A percentile compares a stretch with the other conserved stretches of the same genome.
Conservation (phyloP, 2,113 vertebrate genomes). For the Pardalotus punctatus region DNA sequence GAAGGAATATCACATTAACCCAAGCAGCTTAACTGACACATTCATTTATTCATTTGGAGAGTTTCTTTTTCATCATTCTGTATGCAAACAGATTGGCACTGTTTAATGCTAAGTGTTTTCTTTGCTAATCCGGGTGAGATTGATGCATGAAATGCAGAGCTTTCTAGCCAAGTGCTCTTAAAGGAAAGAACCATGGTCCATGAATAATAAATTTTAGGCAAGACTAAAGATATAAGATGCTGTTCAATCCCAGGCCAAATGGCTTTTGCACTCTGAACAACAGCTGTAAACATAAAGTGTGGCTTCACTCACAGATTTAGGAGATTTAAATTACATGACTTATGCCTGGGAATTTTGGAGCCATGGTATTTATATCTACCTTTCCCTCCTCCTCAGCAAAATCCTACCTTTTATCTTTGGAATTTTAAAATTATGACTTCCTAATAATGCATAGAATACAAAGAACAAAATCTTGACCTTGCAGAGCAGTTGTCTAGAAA, state of each 20-base stretch:
- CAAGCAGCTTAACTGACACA: background rate
- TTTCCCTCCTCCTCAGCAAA: background rate
- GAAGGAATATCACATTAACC: background rate
- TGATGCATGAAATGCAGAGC: conserved; percentile 51
- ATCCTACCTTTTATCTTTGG: conserved; percentile 8
- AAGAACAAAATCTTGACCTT: conserved; percentile 9
- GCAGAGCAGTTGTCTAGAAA: background rate
- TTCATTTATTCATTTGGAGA: background rate
- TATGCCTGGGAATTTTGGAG: conserved; percentile 35
- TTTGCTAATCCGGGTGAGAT: conserved; percentile 58
- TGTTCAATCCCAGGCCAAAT: background rate
- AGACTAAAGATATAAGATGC: conserved; percentile 41
- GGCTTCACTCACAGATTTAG: background rate
- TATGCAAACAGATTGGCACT: conserved; percentile 37
- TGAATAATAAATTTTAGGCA: conserved; percentile 66
- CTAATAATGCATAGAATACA: background rate
- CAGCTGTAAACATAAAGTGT: conserved; percentile 41
- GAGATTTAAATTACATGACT: conserved; percentile 36
- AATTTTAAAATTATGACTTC: conserved; percentile 22
- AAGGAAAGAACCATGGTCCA: background rate
- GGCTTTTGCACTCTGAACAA: conserved; percentile 10
- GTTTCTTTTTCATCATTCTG: conserved; percentile 35
- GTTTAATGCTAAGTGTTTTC: conserved; percentile 60
- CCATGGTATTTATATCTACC: background rate
- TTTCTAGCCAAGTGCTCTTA: conserved; percentile 31